Percentiles rank a stretch among this genome's conserved stretches.
These are phyloP conservation scores for Leptoclinus maculatus DNA, from an alignment of 2,797 vertebrate species.

Conservation along the genomic window DNA sequence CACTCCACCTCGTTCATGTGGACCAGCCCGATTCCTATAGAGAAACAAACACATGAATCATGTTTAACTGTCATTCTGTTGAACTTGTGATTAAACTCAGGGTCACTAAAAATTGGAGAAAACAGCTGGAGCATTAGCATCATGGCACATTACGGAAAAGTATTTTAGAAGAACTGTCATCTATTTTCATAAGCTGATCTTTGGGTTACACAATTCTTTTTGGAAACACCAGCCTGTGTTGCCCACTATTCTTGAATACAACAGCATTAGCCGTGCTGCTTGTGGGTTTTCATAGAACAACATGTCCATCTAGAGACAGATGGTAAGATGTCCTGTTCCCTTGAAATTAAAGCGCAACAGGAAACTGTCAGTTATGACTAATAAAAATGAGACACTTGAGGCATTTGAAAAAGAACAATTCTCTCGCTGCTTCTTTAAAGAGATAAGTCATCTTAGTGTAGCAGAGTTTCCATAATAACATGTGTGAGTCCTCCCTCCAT, in stretches of 20 bases:
- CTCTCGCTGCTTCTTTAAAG: background rate
- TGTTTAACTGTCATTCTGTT: background rate
- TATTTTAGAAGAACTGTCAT: background rate
- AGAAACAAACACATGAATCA: conserved; percentile 16
- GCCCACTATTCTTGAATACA: conserved; percentile 4
- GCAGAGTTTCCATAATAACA: conserved; percentile 64
- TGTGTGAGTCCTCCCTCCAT: conserved; percentile 33
- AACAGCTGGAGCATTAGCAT: conserved; percentile 1
- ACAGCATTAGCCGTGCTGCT: conserved; percentile 1
- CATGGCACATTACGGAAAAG: background rate
- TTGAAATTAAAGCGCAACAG: conserved; percentile 19
- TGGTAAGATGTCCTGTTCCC: conserved; percentile 28
- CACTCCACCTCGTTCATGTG: conserved; percentile 95
- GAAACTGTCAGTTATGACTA: conserved; percentile 46
- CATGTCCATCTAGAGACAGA: conserved; percentile 34
- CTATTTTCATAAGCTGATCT: conserved; percentile 3
- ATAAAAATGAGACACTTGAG: conserved; percentile 51
- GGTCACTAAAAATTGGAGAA: background rate
- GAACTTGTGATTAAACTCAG: background rate
- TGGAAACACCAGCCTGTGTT: conserved; percentile 9
- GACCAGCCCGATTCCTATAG: conserved; percentile 91
- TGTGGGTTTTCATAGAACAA: conserved; percentile 32
- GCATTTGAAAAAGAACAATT: conserved; percentile 16
- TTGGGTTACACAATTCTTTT: conserved; percentile 8
- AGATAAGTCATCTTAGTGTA: background rate